phyloP scores from a whole-genome alignment of 1,140 invertebrate species.

The Steinernema feltiae region DNA sequence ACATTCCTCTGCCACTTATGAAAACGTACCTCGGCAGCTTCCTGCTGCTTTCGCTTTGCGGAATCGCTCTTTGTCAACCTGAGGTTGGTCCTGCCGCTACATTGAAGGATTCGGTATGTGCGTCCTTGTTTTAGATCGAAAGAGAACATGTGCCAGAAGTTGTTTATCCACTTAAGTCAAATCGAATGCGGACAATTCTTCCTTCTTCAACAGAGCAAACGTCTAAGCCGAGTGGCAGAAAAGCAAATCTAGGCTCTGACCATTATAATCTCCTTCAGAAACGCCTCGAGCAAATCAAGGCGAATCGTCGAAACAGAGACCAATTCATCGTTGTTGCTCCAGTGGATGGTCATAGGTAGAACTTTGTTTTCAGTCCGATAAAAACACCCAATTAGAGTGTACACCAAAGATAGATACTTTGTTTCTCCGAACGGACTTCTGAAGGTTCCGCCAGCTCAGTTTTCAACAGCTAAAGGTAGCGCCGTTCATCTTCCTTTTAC shows the following conservation, averaged over 20 bases:
- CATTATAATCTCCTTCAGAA: not conserved
- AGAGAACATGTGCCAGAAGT: not conserved
- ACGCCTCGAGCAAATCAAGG: not conserved
- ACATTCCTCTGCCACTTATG: not conserved
- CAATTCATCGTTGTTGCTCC: not conserved
- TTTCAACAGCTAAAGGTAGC: not conserved
- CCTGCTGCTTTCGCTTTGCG: not conserved
- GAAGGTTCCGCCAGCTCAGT: not conserved
- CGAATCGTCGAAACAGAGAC: not conserved
- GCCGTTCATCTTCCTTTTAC: too few species aligned
- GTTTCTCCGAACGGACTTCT: not conserved
- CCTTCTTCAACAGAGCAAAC: not conserved
- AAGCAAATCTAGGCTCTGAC: too few species aligned
- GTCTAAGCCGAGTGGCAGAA: too few species aligned
- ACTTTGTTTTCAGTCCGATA: not conserved
- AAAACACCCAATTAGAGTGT: not conserved
- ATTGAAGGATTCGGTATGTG: too few species aligned
- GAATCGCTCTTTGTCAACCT: not conserved
- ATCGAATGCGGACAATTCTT: not conserved
- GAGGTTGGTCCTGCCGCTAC: not conserved
- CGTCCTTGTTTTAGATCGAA: not conserved
- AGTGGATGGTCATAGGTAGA: not conserved
- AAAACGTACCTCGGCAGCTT: not conserved
- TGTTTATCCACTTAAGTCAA: not conserved
- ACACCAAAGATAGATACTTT: not conserved